Evolutionary conservation across 2,113 vertebrate genomes (phyloP).

Genomic region (Trichechus manatus): DNA sequence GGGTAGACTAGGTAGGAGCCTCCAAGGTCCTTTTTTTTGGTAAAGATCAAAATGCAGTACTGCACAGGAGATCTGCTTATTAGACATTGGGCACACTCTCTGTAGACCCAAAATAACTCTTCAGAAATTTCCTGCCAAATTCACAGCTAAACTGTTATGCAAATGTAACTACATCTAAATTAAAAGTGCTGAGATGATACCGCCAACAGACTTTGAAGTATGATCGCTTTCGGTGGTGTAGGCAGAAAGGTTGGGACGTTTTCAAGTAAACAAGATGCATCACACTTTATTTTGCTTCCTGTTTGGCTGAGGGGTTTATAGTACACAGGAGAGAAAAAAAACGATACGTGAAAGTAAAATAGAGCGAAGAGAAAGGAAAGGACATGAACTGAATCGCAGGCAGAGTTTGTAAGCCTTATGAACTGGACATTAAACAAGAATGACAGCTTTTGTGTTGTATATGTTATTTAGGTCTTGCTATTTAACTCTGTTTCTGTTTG

Average conservation of each 20-base stretch:
- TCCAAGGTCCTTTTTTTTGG: conserved; percentile 54
- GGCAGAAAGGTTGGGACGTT: conserved; percentile 42
- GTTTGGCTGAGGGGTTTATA: conserved; percentile 45
- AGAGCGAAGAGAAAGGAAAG: neutral
- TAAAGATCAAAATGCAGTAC: conserved; percentile 63
- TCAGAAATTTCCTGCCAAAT: conserved; percentile 78
- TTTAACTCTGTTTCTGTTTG: conserved; percentile 18
- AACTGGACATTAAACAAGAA: neutral
- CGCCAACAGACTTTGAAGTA: conserved; percentile 67
- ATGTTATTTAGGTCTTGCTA: neutral
- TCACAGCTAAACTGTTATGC: conserved; percentile 80
- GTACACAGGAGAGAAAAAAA: conserved; percentile 42
- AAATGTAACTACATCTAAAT: conserved; percentile 83
- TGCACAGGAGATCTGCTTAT: conserved; percentile 75
- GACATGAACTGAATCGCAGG: neutral
- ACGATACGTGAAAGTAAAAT: conserved; percentile 36
- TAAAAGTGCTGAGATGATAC: conserved; percentile 71
- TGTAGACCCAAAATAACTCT: conserved; percentile 76
- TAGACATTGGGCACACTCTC: conserved; percentile 69
- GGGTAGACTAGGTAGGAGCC: conserved; percentile 20
- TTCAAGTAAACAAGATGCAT: conserved; percentile 71
- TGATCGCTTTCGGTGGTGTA: conserved; percentile 67
- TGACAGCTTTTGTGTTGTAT: neutral
- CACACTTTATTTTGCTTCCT: conserved; percentile 58
- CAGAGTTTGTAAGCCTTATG: neutral